Conservation (phyloP, 2,113 vertebrate species). For the Platanista minor region DNA sequence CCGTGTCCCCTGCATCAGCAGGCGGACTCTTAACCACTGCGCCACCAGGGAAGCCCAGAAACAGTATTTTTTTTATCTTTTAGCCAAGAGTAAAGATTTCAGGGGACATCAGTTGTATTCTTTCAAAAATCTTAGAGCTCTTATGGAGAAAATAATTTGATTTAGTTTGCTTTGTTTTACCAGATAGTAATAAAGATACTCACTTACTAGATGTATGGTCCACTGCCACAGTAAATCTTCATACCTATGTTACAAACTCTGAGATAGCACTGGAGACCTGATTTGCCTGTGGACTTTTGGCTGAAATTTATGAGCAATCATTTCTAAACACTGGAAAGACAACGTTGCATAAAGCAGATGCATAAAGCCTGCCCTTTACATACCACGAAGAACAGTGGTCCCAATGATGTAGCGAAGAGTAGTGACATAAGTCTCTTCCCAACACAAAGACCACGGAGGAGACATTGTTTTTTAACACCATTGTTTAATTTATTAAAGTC, state of each 20-base stretch:
- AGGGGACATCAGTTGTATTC: background rate
- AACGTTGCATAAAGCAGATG: background rate
- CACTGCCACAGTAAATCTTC: background rate
- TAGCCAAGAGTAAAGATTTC: background rate
- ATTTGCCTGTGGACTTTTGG: background rate
- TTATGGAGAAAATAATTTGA: background rate
- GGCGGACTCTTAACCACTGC: too few relatives aligned
- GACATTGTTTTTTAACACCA: background rate
- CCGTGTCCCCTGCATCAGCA: too few relatives aligned
- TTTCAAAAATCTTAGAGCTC: background rate
- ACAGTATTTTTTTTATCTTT: background rate
- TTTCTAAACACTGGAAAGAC: background rate
- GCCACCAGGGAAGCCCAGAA: too few relatives aligned
- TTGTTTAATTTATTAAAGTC: background rate
- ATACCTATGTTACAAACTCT: background rate
- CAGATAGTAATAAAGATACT: background rate
- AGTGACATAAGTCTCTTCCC: background rate
- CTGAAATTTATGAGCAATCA: background rate
- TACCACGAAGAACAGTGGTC: background rate
- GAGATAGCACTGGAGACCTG: background rate
- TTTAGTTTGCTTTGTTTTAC: slow-evolving; percentile 5
- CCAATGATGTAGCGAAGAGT: background rate
- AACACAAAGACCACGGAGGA: background rate
- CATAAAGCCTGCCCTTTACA: background rate
- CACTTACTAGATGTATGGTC: background rate